Percentiles rank a stretch among this genome's conserved stretches.
These are phyloP conservation scores for Malaclemys terrapin DNA, from an alignment of 2,113 vertebrate species.

Conservation along the genomic window DNA sequence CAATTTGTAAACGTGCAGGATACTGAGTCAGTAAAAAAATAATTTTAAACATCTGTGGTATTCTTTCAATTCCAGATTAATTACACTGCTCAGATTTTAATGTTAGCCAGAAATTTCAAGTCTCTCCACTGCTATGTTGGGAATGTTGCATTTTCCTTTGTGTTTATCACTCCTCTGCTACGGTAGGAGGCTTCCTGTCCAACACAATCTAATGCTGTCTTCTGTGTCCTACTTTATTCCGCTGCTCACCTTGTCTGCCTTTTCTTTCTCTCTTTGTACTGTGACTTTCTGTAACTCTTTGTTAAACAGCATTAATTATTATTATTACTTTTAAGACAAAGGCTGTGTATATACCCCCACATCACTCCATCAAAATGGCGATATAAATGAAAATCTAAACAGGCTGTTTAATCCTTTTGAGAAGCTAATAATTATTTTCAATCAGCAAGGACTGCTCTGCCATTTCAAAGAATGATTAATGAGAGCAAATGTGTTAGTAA, in stretches of 20 bases:
- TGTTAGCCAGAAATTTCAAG: slow-evolving; percentile 79
- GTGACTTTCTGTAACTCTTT: slow-evolving; percentile 62
- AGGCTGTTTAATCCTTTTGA: slow-evolving; percentile 79
- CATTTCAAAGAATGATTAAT: slow-evolving; percentile 80
- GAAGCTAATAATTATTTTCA: slow-evolving; percentile 83
- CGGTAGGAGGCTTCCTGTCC: slow-evolving; percentile 56
- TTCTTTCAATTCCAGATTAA: slow-evolving; percentile 85
- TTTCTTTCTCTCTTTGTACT: slow-evolving; percentile 64
- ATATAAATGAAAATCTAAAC: slow-evolving; percentile 80
- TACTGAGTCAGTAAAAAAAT: slow-evolving; percentile 81
- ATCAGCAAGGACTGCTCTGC: slow-evolving; percentile 79
- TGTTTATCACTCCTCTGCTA: slow-evolving; percentile 70
- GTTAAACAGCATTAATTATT: slow-evolving; percentile 65
- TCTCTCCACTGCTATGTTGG: slow-evolving; percentile 71
- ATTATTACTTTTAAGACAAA: slow-evolving; percentile 78
- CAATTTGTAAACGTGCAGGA: slow-evolving; percentile 81
- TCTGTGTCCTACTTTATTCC: slow-evolving; percentile 60
- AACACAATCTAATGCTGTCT: slow-evolving; percentile 51
- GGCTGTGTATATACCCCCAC: slow-evolving; percentile 66
- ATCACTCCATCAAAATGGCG: slow-evolving; percentile 79
- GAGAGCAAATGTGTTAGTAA: slow-evolving; percentile 76
- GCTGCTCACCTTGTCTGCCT: slow-evolving; percentile 62
- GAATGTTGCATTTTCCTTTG: slow-evolving; percentile 69
- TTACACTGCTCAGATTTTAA: slow-evolving; percentile 77
- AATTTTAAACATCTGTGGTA: slow-evolving; percentile 87